Evolutionary conservation across 2,113 vertebrate species (phyloP), one percentile per base, ranked within the genome.

Genomic region (Chlorodrepanis virens): DNA sequence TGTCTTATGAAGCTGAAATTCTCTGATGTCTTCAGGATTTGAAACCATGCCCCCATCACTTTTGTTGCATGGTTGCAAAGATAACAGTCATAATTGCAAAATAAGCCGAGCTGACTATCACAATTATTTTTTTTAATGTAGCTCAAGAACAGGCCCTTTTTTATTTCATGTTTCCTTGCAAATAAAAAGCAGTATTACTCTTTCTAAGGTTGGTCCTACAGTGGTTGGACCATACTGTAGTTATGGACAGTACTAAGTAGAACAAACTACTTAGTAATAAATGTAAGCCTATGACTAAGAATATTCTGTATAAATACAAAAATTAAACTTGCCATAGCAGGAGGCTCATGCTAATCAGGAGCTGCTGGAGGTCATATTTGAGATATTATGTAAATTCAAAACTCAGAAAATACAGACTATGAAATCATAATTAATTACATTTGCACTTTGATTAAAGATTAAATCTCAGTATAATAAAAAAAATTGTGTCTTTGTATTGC

Each of bases 341-440:
- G 56, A 68, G 23, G 31, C 54, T 91, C 25, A 11, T 57, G 39
- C 70, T 91, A 89, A 81, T 74, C 49, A 69, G 37, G 33, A 91
- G 60, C 82, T 93, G 72, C 85, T 92, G 88, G 90, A 90, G 64
- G 68, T 92, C 69, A 14, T 75, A 71, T 93, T 57, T 88, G 75
- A 92, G 72, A 76, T 75, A 86, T 70, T 90, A 88, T 90, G 83
- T 72, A 95, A 94, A 95, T 94, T 74, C 25, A 29, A 89, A 90
- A 71, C 29, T 57, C 20, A 88, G 78, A 56, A 94, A 94, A 68
- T 81, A 70, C 57, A 74, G 67, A 57, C 31, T 86, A 75, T 75
- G 47, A 90, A 81, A 75, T 69, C 94, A 83, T 94, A 90, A 94
- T 90, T 96, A 94, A 91, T 97, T 94, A 70, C 45, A 94, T 83